phyloP scores from a whole-genome alignment of 2,113 vertebrate genomes.

The Siniperca chuatsi region DNA sequence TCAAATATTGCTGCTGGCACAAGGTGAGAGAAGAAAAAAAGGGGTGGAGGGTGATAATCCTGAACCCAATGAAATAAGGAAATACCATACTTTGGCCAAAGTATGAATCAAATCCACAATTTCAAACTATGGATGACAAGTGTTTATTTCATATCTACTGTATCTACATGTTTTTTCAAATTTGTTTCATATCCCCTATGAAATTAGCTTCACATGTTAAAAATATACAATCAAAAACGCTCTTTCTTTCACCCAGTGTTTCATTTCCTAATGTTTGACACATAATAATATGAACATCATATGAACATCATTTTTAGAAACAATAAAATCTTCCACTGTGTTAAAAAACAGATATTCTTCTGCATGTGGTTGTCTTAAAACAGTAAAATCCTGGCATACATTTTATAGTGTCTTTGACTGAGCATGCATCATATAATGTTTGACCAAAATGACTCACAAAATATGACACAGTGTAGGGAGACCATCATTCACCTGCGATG shows the following conservation, averaged over 20 bases:
- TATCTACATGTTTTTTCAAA: slow-evolving; percentile 8
- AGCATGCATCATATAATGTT: neutral
- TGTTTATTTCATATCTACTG: neutral
- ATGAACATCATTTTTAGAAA: neutral
- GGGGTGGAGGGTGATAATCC: neutral
- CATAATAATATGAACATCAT: neutral
- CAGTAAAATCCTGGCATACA: neutral
- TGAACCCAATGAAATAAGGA: neutral
- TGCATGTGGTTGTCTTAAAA: neutral
- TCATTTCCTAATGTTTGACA: neutral
- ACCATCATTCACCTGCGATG: neutral
- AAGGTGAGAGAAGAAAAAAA: neutral
- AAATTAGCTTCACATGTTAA: neutral
- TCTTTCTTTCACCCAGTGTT: neutral
- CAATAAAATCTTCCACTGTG: neutral
- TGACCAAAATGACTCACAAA: neutral
- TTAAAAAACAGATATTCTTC: neutral
- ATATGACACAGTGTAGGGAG: neutral
- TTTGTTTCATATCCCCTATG: slow-evolving; percentile 8
- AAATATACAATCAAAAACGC: neutral
- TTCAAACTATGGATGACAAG: neutral
- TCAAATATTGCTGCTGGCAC: slow-evolving; percentile 10
- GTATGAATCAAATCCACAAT: too few relatives aligned
- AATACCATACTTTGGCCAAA: neutral
- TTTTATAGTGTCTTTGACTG: neutral